Percentiles rank a stretch among this genome's conserved stretches.
Evolutionary conservation across 2,888 invertebrate genomes (phyloP).

Genomic region (Dyspetes luteomarginatus): DNA sequence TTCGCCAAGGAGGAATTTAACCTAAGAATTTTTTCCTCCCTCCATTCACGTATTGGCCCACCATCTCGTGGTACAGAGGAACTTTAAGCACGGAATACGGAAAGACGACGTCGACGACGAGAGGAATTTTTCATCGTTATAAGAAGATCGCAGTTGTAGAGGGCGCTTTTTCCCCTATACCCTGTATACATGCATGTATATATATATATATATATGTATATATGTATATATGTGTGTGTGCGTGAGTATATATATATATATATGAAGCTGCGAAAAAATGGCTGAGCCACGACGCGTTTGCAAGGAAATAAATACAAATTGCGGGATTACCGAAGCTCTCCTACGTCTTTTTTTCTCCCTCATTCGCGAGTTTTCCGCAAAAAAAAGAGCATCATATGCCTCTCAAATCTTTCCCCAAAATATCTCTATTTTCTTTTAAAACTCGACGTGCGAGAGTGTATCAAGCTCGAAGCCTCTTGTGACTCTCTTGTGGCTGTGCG

Average conservation of each 20-base stretch:
- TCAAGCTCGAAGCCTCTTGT: slow-evolving; percentile 21
- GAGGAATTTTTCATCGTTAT: slow-evolving; percentile 82
- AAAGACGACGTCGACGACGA: slow-evolving; percentile 69
- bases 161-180: slow-evolving; percentile 1
- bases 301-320: slow-evolving; percentile 83
- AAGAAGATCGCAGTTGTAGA: slow-evolving; percentile 45
- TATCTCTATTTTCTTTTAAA: slow-evolving; percentile 75
- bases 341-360: slow-evolving; percentile 28
- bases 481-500: slow-evolving; percentile 6
- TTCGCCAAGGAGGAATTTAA: slow-evolving; percentile 67
- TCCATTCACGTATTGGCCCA: not conserved
- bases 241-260: slow-evolving; percentile 20
- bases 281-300: slow-evolving; percentile 70
- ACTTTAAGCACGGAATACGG: slow-evolving; percentile 50
- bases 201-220: no score
- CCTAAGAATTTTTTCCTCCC: slow-evolving; percentile 72
- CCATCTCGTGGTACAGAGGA: slow-evolving; percentile 46
- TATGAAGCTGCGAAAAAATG: slow-evolving; percentile 28
- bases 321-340: slow-evolving; percentile 81
- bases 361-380: no score
- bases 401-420: slow-evolving; percentile 19
- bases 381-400: no score
- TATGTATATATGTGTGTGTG: no score
- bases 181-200: no score
- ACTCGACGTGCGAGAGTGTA: slow-evolving; percentile 7